A percentile compares a stretch with the other conserved stretches of the same genome.
These are phyloP conservation scores for Gasterosteus aculeatus DNA, from an alignment of 2,113 vertebrate species.

Conservation along the genomic window DNA sequence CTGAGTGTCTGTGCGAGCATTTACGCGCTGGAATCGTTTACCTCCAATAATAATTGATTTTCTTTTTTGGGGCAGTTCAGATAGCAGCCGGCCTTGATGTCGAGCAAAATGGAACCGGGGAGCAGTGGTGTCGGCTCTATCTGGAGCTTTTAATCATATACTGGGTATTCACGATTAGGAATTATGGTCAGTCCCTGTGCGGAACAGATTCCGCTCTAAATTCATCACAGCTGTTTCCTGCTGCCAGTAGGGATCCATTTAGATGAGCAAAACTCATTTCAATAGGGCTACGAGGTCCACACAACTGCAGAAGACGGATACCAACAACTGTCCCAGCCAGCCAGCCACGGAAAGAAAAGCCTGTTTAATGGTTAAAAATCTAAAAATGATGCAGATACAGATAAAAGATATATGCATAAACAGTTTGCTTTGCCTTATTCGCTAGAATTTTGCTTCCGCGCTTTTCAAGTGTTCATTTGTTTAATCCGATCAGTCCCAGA, in stretches of 20 bases:
- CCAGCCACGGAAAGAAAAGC: not conserved
- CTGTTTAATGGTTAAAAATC: not conserved
- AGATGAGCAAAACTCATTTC: conserved; percentile 3
- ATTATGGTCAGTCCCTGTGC: not conserved
- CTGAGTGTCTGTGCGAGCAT: not conserved
- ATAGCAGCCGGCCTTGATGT: conserved; percentile 7
- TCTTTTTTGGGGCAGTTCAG: not conserved
- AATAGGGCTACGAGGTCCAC: conserved; percentile 18
- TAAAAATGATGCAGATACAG: not conserved
- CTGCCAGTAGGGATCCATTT: conserved; percentile 25
- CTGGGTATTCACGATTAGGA: not conserved
- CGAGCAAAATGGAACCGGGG: not conserved
- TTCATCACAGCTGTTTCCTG: conserved; percentile 15
- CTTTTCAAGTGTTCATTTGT: not conserved
- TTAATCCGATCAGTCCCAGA: conserved; percentile 2
- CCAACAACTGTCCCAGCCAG: not conserved
- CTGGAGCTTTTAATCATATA: conserved; percentile 21
- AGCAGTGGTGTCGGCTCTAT: not conserved
- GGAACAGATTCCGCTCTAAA: conserved; percentile 31
- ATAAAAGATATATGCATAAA: not conserved
- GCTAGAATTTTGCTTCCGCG: not conserved
- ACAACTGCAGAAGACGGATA: not conserved
- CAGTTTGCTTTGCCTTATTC: not conserved
- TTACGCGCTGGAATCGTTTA: conserved; percentile 20
- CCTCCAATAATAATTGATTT: conserved; percentile 43